Base-by-base conservation (phyloP, 2,888 invertebrate species). In the Habroteleia sp. region DNA sequence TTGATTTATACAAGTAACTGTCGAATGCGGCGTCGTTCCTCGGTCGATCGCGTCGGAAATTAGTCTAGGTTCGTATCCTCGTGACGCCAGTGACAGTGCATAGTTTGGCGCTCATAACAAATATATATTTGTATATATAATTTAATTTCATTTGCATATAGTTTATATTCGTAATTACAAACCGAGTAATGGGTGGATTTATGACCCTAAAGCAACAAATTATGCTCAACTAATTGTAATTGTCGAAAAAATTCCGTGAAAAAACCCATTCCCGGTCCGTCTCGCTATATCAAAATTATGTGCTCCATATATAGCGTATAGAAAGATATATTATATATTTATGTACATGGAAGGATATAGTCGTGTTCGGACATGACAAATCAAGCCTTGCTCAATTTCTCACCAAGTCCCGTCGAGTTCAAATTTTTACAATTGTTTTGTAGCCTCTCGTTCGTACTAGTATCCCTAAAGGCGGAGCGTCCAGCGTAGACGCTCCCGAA, bases 321-420 rank as follows among this genome's bases (percentile, higher is more conserved):
- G 46, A 52, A 63, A 63, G 41, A 73, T 73, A 66, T 66, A 73
- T 65, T 25, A 66, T 72, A 73, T 65, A 65, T 73, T 65, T 73
- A 73, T 73, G 73, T 73, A 73, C 73, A 73, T 73, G 65, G 60
- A 73, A 73, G 73, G 48, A 65, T 73, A 73, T 60, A 65, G 60
- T 73, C 52, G 39, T 44, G 58, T 73, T 11, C 37, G 58, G 65
- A 72, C 50, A 72, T 52, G 29, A 58, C 58, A 42, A 46, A 63
- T 62, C 20, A 41, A 52, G 14, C 16, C 20, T 54, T 27, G 39
- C 6, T 63, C 17, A 56, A 39, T 56, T 56, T 54, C 39, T 29
- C 52, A 33, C 17, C 39, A 58, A 50, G n/a, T n/a, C 27, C 17
- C 23, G 37, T 11, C 33, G 39, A 56, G 44, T 68, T 31, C 56